phyloP scores from a whole-genome alignment of 2,797 vertebrate species.

The Propithecus deckenii region DNA sequence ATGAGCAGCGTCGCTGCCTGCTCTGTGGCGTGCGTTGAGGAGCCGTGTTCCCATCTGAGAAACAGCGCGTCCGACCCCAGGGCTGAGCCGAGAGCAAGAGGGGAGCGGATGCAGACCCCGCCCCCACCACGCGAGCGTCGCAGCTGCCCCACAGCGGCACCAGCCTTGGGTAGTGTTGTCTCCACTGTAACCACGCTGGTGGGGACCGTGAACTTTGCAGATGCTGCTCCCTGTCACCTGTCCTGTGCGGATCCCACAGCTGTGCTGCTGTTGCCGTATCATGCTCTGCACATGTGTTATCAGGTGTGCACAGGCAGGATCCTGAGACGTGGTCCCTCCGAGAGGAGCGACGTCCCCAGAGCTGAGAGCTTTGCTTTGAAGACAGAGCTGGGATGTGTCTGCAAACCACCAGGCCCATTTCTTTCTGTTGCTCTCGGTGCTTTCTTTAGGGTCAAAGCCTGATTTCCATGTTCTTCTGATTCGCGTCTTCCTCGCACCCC shows the following conservation, averaged over 20 bases:
- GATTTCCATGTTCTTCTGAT: not conserved
- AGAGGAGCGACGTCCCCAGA: not conserved
- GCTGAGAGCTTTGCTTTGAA: not conserved
- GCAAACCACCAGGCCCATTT: not conserved
- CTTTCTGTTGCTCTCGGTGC: not conserved
- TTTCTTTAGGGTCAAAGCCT: not conserved
- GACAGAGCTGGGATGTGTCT: not conserved
- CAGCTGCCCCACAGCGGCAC: rapidly evolving
- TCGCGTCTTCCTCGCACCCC: too few species aligned
- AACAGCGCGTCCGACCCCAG: not conserved
- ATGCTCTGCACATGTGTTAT: rapidly evolving
- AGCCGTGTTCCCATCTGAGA: not conserved
- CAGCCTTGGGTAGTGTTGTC: rapidly evolving
- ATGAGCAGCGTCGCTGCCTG: not conserved
- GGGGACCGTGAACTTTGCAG: not conserved
- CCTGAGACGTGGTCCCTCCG: not conserved
- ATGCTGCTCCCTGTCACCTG: not conserved
- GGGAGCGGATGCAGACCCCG: rapidly evolving
- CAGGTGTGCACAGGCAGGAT: not conserved
- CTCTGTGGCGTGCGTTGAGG: rapidly evolving
- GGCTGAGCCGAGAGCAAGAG: not conserved
- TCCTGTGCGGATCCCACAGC: too few species aligned
- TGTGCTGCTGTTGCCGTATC: rapidly evolving
- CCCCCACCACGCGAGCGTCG: not conserved
- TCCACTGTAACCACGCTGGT: not conserved